These are phyloP conservation scores for Allacma fusca DNA, from an alignment of 2,888 invertebrate genomes.

Conservation along the genomic window DNA sequence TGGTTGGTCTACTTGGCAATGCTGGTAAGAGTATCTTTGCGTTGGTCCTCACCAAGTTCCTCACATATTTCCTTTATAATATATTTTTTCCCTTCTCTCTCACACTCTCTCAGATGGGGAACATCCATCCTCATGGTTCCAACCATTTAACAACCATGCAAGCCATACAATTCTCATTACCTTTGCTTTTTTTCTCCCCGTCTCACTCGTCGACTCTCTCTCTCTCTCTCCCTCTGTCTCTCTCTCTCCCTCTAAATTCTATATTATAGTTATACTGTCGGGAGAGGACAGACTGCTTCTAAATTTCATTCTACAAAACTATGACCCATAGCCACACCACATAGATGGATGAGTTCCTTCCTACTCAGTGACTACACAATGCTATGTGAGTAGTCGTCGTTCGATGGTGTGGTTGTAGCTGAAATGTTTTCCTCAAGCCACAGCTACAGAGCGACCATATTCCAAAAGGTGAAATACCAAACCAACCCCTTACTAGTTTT, in stretches of 20 bases:
- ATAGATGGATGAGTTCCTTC: not conserved
- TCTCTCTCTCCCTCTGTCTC: not conserved
- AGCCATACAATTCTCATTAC: slow-evolving; percentile 9
- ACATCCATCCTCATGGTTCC: not conserved
- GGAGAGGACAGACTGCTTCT: not conserved
- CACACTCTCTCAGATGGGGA: not conserved
- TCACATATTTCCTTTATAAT: slow-evolving; percentile 2
- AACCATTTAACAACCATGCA: slow-evolving; percentile 2
- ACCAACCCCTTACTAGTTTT: slow-evolving; percentile 40
- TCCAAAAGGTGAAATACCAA: slow-evolving; percentile 30
- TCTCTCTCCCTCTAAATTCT: not conserved
- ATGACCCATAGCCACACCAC: slow-evolving; percentile 16
- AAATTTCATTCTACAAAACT: not conserved
- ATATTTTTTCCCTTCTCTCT: not conserved
- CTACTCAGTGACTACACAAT: not conserved
- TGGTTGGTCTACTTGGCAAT: slow-evolving; percentile 39
- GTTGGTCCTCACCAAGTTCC: slow-evolving; percentile 22
- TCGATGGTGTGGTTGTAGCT: not conserved
- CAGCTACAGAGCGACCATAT: slow-evolving; percentile 26
- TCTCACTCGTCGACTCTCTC: slow-evolving; percentile 14
- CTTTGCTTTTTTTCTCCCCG: slow-evolving; percentile 2
- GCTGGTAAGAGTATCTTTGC: slow-evolving; percentile 26
- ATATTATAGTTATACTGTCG: not conserved
- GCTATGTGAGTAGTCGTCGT: slow-evolving; percentile 6
- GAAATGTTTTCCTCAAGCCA: not conserved